Conservation (phyloP, 2,113 vertebrate genomes). For the Salvelinus fontinalis region DNA sequence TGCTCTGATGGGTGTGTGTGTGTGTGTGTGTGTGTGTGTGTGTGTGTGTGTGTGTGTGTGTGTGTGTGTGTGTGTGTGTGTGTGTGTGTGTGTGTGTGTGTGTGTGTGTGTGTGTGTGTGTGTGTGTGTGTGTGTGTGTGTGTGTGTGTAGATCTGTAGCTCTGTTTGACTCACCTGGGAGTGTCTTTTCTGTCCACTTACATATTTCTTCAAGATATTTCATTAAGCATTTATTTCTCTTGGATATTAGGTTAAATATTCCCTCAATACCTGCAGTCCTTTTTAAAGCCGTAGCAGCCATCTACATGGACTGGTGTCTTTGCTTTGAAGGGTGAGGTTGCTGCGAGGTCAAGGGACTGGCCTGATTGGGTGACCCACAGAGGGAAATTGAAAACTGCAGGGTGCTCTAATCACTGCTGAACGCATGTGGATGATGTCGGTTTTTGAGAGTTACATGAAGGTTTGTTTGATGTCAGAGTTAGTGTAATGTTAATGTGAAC, state of each 20-base stretch:
- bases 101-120: background rate
- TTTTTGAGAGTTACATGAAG: conserved; percentile 25
- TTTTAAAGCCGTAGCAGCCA: conserved; percentile 14
- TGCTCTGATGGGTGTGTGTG: background rate
- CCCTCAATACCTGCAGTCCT: conserved; percentile 55
- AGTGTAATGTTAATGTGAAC: conserved; percentile 58
- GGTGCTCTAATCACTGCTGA: conserved; percentile 65
- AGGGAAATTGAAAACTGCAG: conserved; percentile 62
- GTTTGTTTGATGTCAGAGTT: conserved; percentile 63
- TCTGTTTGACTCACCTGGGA: too few species aligned
- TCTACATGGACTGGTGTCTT: conserved; percentile 34
- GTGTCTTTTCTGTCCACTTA: conserved; percentile 39
- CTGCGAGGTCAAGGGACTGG: conserved; percentile 60
- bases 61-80: background rate
- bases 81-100: background rate
- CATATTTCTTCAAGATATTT: conserved; percentile 57
- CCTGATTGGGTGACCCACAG: conserved; percentile 64
- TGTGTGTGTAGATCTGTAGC: background rate
- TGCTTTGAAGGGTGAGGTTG: conserved; percentile 59
- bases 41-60: background rate
- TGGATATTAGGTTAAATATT: conserved; percentile 60
- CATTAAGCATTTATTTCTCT: conserved; percentile 56
- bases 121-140: background rate
- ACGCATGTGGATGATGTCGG: conserved; percentile 29
- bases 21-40: background rate